Percentiles rank a stretch among this genome's conserved stretches.
Conservation (phyloP, 2,113 vertebrate species). For the Varanus salvator region DNA sequence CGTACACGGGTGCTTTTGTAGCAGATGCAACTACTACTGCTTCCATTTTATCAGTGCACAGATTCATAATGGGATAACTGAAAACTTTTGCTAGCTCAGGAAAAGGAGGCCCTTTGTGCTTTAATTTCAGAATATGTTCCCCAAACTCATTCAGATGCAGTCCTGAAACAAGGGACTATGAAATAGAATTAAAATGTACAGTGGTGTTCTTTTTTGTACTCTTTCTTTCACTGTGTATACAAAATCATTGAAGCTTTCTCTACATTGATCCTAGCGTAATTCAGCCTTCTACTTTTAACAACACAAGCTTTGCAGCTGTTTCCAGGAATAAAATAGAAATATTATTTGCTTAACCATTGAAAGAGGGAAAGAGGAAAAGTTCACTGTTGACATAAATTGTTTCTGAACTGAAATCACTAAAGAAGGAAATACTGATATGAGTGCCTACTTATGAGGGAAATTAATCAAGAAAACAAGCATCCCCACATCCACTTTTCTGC, state of each 20-base stretch:
- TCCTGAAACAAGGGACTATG: slow-evolving; percentile 45
- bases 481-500: slow-evolving; percentile 65
- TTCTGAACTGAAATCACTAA: slow-evolving; percentile 65
- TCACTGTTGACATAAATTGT: slow-evolving; percentile 51
- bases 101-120: background rate
- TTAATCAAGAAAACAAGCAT: slow-evolving; percentile 66
- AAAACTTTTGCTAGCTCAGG: background rate
- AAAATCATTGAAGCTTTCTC: slow-evolving; percentile 48
- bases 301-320: slow-evolving; percentile 43
- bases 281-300: slow-evolving; percentile 52
- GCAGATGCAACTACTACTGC: background rate
- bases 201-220: background rate
- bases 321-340: slow-evolving; percentile 48
- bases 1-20: background rate
- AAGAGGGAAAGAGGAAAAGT: slow-evolving; percentile 58
- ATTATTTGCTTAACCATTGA: slow-evolving; percentile 62
- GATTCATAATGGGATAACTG: background rate
- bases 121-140: background rate
- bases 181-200: slow-evolving; percentile 58
- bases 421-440: slow-evolving; percentile 72
- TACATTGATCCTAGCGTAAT: slow-evolving; percentile 46
- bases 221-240: slow-evolving; percentile 15
- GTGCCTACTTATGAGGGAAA: slow-evolving; percentile 62
- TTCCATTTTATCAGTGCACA: background rate
- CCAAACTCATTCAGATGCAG: background rate